Base-by-base conservation (phyloP, 2,888 invertebrate genomes). In the Acleris literana region DNA sequence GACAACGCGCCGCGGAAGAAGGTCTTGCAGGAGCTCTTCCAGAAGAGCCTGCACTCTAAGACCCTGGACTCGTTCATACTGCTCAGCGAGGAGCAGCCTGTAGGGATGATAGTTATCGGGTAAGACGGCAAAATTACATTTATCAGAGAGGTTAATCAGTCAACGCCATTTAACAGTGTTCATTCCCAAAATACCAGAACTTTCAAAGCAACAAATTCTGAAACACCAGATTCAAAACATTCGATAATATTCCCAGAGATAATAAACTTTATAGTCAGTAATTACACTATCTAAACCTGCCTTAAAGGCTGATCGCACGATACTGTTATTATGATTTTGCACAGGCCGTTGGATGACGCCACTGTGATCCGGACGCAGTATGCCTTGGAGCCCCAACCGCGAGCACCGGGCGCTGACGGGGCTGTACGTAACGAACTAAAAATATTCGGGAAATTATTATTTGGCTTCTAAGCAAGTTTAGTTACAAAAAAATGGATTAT, bases 101-200 rank as follows among this genome's bases (percentile, higher is more conserved):
- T 94, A 1, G 94, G 94, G 0, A 69, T 93, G 61, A 80, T 86
- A 33, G 76, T 93, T 20, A 64, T 94, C 5, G 87, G 93, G 94
- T 94, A 77, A 83, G 76, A 48, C 16, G 4, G 48, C 16, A n/a
- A 25, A 0, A 3, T 44, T 9, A 33, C 9, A 33, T 33, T 33
- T 33, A 33, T 25, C 25, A 25, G 25, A 25, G 5, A 22, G 22
- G 2, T 1, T 25, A 7, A 0, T 33, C 9, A 9, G 33, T 33
- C 33, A 33, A 9, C 9, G 9, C 9, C 9, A 29, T 9, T 33
- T 33, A 29, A 29, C 9, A 7, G 2, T 9, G 33, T 0, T 9
- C 33, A 9, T 33, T 9, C 33, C 9, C 33, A 33, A 33, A 33
- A 33, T 9, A 9, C 2, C 33, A 33, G 33, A 33, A 33, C 0